Conservation (phyloP, 2,888 invertebrate genomes). For the Brachypalpus laphriformis region DNA sequence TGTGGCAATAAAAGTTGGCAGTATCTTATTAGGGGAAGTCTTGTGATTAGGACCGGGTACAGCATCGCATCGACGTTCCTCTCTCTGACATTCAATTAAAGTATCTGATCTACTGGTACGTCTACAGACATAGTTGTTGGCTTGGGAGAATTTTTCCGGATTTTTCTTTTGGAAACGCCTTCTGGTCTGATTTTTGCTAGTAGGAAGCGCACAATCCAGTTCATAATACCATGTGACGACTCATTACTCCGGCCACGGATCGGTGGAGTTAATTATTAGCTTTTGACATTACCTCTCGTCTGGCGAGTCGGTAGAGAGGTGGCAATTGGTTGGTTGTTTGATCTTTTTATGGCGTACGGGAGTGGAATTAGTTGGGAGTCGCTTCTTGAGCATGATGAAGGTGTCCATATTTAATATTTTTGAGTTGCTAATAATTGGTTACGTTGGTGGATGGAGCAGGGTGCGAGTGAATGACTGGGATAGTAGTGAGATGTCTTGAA, state of each 20-base stretch:
- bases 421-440: conserved; percentile 70
- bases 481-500: conserved; percentile 65
- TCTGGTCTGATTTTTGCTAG: conserved; percentile 57
- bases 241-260: conserved; percentile 67
- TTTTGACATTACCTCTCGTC: conserved; percentile 57
- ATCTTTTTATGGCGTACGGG: conserved; percentile 28
- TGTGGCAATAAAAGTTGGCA: conserved; percentile 70
- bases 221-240: conserved; percentile 72
- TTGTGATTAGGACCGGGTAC: conserved; percentile 63
- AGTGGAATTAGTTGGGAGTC: conserved; percentile 58
- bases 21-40: conserved; percentile 74
- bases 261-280: conserved; percentile 70
- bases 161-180: conserved; percentile 61
- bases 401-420: conserved; percentile 73
- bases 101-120: conserved; percentile 61
- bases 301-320: neutral
- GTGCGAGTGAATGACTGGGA: neutral
- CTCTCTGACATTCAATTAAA: conserved; percentile 71
- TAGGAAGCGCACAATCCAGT: conserved; percentile 60
- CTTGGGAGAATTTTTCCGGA: conserved; percentile 39
- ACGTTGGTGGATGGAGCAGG: neutral
- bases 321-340: conserved; percentile 47
- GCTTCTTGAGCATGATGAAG: conserved; percentile 51
- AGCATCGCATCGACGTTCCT: neutral
- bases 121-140: neutral